Conservation (phyloP, 2,113 vertebrate species). For the Calonectris borealis region DNA sequence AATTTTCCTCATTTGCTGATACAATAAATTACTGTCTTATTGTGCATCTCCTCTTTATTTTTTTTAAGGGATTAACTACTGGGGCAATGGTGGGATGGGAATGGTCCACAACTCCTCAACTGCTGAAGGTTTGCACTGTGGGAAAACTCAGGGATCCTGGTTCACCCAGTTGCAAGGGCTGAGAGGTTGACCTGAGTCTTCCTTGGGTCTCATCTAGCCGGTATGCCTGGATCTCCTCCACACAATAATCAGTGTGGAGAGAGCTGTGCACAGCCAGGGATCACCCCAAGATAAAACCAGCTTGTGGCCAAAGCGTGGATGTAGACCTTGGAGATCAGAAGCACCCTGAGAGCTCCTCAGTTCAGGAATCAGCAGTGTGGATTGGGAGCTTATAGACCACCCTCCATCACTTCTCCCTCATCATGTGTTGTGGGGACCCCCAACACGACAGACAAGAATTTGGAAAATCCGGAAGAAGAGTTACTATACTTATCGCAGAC, state of each 20-base stretch:
- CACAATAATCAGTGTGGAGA: not conserved
- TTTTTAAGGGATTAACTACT: not conserved
- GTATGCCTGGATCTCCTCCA: not conserved
- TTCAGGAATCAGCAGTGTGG: not conserved
- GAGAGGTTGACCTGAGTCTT: not conserved
- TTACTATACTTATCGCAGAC: not conserved
- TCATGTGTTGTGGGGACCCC: fast-evolving
- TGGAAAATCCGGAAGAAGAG: not conserved
- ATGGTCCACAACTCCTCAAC: not conserved
- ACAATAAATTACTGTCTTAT: not conserved
- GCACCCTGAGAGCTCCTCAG: not conserved
- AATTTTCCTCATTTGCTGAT: not conserved
- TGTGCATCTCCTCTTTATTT: not conserved
- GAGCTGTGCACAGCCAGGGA: not conserved
- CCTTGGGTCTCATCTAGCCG: not conserved
- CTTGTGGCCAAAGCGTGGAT: not conserved
- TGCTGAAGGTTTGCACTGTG: not conserved
- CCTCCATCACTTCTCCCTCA: not conserved
- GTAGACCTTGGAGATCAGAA: not conserved
- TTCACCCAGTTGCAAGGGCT: not conserved
- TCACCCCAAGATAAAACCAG: not conserved
- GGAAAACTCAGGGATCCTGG: not conserved
- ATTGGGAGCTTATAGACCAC: fast-evolving
- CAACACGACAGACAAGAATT: not conserved
- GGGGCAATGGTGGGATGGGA: not conserved